Percentiles rank a stretch among this genome's conserved stretches.
Evolutionary conservation across 2,888 invertebrate species (phyloP).

Genomic region (Lasiommata megera): DNA sequence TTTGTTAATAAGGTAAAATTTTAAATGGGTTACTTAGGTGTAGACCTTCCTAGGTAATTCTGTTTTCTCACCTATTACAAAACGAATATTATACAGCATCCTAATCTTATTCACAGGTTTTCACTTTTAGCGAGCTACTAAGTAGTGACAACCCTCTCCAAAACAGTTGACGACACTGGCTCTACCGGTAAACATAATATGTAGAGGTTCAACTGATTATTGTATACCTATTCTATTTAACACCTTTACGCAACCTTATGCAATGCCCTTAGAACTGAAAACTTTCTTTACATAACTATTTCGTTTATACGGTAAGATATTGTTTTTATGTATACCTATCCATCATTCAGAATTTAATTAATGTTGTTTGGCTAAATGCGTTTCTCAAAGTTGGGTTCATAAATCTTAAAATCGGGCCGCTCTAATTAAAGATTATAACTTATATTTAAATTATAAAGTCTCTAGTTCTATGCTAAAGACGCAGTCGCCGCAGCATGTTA

Average conservation of each 20-base stretch:
- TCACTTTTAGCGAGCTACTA: constrained; percentile 71
- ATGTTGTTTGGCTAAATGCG: too few species aligned
- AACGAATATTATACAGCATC: constrained; percentile 43
- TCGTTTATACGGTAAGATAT: too few species aligned
- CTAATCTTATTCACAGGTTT: constrained; percentile 67
- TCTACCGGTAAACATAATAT: neutral
- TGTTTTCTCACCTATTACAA: constrained; percentile 39
- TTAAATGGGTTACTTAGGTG: too few species aligned
- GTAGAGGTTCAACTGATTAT: constrained; percentile 28
- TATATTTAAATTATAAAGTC: too few species aligned
- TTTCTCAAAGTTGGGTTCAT: too few species aligned
- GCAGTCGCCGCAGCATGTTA: too few species aligned
- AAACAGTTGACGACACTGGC: constrained; percentile 44
- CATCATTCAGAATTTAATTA: too few species aligned
- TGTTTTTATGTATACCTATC: too few species aligned
- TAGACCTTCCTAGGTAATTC: neutral
- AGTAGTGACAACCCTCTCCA: constrained; percentile 56
- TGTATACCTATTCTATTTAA: constrained; percentile 13
- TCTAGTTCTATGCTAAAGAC: too few species aligned
- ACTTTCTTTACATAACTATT: constrained; percentile 4
- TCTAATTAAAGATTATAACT: too few species aligned
- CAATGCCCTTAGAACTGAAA: constrained; percentile 29
- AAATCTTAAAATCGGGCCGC: too few species aligned
- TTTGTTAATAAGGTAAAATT: too few species aligned
- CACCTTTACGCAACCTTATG: constrained; percentile 9